These are phyloP conservation scores for Orthosia gothica DNA, from an alignment of 2,888 invertebrate species.

Conservation along the genomic window DNA sequence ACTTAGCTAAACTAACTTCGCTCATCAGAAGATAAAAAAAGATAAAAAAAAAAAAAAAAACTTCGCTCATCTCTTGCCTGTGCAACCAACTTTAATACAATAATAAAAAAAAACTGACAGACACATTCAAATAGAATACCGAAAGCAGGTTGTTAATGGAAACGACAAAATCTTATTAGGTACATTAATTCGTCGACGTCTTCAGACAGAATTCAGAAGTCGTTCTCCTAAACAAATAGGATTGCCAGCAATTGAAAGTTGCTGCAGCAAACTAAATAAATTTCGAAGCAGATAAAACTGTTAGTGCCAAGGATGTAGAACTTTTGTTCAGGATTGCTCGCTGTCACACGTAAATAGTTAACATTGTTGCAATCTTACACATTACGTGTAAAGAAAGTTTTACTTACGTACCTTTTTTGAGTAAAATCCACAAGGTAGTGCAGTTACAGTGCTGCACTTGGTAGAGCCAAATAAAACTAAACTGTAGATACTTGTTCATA, in stretches of 20 bases:
- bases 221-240: conserved; percentile 44
- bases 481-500: too few relatives aligned
- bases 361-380: conserved; percentile 15
- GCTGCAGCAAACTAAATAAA: conserved; percentile 38
- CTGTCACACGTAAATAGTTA: conserved; percentile 15
- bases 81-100: too few relatives aligned
- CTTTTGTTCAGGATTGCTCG: conserved; percentile 22
- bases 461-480: too few relatives aligned
- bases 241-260: conserved; percentile 49
- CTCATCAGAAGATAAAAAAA: too few relatives aligned
- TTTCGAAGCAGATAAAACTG: conserved; percentile 32
- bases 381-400: not conserved
- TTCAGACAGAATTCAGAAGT: conserved; percentile 14
- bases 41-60: too few relatives aligned
- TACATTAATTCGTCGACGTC: not conserved
- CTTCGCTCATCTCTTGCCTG: too few relatives aligned
- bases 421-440: too few relatives aligned
- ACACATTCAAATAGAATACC: not conserved
- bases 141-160: not conserved
- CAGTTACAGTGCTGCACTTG: too few relatives aligned
- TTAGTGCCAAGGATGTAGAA: conserved; percentile 28
- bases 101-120: not conserved
- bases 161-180: not conserved
- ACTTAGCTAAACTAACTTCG: too few relatives aligned
- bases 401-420: not conserved